Evolutionary conservation across 2,797 vertebrate species (phyloP).

Genomic region (Chaetophractus vellerosus): DNA sequence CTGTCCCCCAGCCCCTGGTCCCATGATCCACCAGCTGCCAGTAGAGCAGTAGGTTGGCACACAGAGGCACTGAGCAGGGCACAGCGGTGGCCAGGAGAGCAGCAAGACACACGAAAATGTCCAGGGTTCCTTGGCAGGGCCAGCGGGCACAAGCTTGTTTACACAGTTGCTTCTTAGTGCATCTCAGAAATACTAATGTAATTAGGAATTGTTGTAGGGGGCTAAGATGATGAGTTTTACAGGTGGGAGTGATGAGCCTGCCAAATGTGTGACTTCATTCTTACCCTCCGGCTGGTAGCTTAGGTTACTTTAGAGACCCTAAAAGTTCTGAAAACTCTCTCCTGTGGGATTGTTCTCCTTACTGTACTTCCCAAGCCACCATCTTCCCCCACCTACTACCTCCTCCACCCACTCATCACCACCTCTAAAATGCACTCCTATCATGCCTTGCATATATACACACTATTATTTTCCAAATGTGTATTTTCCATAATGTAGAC

Average conservation of each 20-base stretch:
- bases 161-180: not conserved
- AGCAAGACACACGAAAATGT: not conserved
- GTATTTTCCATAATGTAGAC: not conserved
- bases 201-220: not conserved
- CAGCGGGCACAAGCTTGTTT: not conserved
- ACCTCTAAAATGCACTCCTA: not conserved
- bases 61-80: not conserved
- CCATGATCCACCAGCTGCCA: not conserved
- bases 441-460: not conserved
- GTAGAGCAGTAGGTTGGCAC: not conserved
- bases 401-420: not conserved
- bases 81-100: not conserved
- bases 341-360: not conserved
- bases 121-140: not conserved
- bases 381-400: not conserved
- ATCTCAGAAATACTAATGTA: not conserved
- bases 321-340: not conserved
- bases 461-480: not conserved
- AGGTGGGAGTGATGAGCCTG: not conserved
- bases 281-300: not conserved
- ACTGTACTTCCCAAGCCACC: not conserved
- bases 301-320: not conserved
- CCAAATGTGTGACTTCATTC: slow-evolving; percentile 30
- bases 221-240: not conserved
- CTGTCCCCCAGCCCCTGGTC: not conserved